Conservation (phyloP, 2,797 vertebrate genomes). For the Prionace glauca region DNA sequence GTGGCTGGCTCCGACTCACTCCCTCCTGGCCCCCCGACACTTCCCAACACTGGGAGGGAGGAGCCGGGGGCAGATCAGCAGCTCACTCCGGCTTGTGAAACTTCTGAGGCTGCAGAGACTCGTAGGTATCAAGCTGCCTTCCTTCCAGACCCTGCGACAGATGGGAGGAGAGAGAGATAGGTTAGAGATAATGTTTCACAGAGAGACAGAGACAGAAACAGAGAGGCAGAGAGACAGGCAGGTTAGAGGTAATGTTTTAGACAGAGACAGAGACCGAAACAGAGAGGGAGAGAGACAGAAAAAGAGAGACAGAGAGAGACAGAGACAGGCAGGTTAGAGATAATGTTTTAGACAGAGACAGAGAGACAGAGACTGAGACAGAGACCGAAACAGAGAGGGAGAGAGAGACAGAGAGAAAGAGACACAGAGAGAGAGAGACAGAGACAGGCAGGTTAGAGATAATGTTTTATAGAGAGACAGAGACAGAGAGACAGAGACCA, state of each 20-base stretch:
- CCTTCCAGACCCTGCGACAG: neutral
- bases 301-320: neutral
- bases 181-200: neutral
- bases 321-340: neutral
- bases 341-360: neutral
- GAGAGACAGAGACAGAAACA: neutral
- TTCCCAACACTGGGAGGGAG: no score
- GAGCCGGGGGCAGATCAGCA: neutral
- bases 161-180: neutral
- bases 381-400: neutral
- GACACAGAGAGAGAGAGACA: no score
- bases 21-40: no score
- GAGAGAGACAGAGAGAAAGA: neutral
- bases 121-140: neutral
- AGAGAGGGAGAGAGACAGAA: neutral
- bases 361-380: neutral
- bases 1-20: no score
- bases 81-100: neutral
- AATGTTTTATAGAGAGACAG: neutral
- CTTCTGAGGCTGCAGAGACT: neutral
- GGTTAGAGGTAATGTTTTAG: neutral
- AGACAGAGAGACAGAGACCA: neutral
- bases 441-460: neutral
- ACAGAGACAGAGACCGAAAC: neutral
- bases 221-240: neutral